Evolutionary conservation across 2,888 invertebrate species (phyloP), one percentile per base, ranked within the genome.

Genomic region (Actias luna): DNA sequence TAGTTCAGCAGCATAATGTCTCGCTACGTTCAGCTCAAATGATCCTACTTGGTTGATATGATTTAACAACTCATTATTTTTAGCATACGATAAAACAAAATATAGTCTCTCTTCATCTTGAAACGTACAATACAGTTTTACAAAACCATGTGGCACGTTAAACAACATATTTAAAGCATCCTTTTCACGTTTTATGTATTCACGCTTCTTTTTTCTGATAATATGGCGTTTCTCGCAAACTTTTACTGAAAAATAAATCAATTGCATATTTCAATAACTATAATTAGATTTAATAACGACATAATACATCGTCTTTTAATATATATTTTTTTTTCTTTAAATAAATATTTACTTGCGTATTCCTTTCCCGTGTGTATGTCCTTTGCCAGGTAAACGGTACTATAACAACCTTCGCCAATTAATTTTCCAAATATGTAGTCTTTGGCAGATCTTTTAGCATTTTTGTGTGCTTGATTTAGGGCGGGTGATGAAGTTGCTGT

Each of bases 361-460:
- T 99, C 98, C 80, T 95, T 96, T 78, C 95, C 95, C 63, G 96
- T 96, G 83, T 97, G 96, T 67, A 98, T 96, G 88, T 99, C 98
- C 87, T 97, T 97, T 61, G 98, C 98, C 72, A 98, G 94, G 87
- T 97, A 99, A 61, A 99, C 99, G 66, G 97, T 97, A 77, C 99
- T 99, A 88, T 97, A 99, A 84, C 99, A 98, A 69, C 99, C 99
- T 88, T 99, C 99, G 69, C 99, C 99, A 76, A 99, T 96, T 68
- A 97, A 94, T 93, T 97, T 98, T 64, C 98, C 98, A 92, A 99
- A 99, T 78, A 97, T 96, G 86, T 97, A 99, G 91, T 99, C 99
- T 81, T 96, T 95, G 63, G 98, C 95, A 25, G 95, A 95, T 76
- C 95, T 94, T 83, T 96, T 97, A 60, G 94, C 89, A 58, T 94